Evolutionary conservation across 2,888 invertebrate species (phyloP).

Genomic region (Germaria angustata): DNA sequence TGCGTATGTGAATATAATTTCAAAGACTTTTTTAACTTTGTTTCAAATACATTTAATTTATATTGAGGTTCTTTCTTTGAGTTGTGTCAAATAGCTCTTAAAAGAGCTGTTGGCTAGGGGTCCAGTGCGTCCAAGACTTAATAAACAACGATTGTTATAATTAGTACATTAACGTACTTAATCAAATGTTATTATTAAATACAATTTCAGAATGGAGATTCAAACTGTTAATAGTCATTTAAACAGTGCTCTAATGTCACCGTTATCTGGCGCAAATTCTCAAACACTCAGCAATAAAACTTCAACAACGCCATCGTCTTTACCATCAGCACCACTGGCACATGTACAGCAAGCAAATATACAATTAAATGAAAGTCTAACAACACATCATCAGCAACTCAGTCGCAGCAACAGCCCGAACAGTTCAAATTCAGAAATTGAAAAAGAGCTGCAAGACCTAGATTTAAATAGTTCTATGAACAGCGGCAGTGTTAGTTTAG

Average conservation of each 20-base stretch:
- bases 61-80: no score
- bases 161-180: no score
- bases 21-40: no score
- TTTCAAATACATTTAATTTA: no score
- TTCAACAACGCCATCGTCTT: conserved; percentile 49
- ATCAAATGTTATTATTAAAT: background rate
- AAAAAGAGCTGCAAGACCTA: conserved; percentile 83
- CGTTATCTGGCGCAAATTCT: conserved; percentile 65
- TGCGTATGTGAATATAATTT: no score
- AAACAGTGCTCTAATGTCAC: conserved; percentile 73
- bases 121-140: no score
- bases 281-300: conserved; percentile 63
- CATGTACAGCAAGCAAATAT: conserved; percentile 63
- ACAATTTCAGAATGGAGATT: conserved; percentile 76
- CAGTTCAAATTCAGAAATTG: conserved; percentile 84
- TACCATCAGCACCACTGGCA: conserved; percentile 51
- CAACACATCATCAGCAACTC: conserved; percentile 45
- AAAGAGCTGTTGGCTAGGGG: no score
- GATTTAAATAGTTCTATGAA: conserved; percentile 78
- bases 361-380: conserved; percentile 64
- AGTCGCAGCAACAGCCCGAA: conserved; percentile 84
- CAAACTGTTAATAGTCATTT: conserved; percentile 75
- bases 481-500: conserved; percentile 72
- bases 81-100: no score
- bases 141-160: no score